Evolutionary conservation across 2,113 vertebrate genomes (phyloP), one percentile per base, ranked within the genome.

Genomic region (Lipophrys pholis): DNA sequence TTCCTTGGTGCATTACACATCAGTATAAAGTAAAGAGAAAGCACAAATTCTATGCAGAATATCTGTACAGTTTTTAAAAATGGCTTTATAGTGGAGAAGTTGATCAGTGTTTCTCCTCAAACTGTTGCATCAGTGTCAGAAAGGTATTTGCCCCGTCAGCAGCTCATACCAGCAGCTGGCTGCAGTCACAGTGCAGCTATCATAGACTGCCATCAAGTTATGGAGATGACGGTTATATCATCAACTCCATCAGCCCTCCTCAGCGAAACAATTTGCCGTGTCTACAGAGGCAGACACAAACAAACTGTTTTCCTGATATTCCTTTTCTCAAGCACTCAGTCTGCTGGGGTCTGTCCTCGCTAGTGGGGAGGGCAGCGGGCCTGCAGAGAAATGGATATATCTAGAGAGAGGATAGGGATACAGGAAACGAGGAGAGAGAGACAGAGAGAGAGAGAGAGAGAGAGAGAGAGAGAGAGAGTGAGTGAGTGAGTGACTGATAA

Each of bases 201-300:
- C 80, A 75, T 55, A 78, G 73, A 66, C 62, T 77, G 61, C 77
- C 71, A 85, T 84, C 73, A 79, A 75, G 84, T 85, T 89, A 83
- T 81, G 85, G 84, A 88, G 81, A 91, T 89, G 83, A 81, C 80
- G 79, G 76, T 89, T 88, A 84, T 82, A 86, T 90, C 80, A 85
- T 87, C 84, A 91, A 59, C 65, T 70, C 83, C 69, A 86, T 86
- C 86, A 78, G 80, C 67, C 45, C 66, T 83, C 65, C 75, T 82
- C 85, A 14, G 75, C 74, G 63, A 89, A 91, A 90, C 75, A 80
- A 82, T 90, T 86, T 85, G 64, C 73, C 40, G 69, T 61, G 76
- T 83, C 88, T 84, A 76, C 77, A 67, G 80, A 69, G 60, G 76
- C 76, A 80, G 76, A 89, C 76, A 84, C 87, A 89, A 88, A 90